These are phyloP conservation scores for Carterocephalus palaemon DNA, from an alignment of 2,888 invertebrate species.

Conservation along the genomic window DNA sequence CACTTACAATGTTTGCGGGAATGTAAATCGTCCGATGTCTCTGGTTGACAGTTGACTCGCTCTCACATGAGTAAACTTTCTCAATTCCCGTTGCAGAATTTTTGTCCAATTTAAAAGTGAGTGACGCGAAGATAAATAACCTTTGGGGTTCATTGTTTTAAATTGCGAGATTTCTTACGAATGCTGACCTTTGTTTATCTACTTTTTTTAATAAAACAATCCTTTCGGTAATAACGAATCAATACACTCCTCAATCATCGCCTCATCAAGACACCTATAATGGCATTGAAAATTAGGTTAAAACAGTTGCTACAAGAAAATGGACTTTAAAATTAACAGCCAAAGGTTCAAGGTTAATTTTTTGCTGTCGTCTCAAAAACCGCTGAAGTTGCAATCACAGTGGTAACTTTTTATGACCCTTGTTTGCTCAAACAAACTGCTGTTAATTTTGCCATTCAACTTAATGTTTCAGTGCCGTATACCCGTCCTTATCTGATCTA, in stretches of 20 bases:
- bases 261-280: constrained; percentile 18
- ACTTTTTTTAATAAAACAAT: constrained; percentile 7
- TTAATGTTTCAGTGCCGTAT: constrained; percentile 48
- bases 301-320: background rate
- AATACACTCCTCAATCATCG: constrained; percentile 19
- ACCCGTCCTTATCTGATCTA: constrained; percentile 37
- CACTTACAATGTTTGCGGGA: background rate
- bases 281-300: constrained; percentile 17
- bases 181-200: constrained; percentile 13
- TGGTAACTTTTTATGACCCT: constrained; percentile 29
- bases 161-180: constrained; percentile 13
- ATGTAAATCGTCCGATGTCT: constrained; percentile 2
- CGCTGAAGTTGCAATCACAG: constrained; percentile 15
- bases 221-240: constrained; percentile 14
- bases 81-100: constrained; percentile 19
- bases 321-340: background rate
- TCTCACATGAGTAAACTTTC: constrained; percentile 18
- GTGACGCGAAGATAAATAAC: constrained; percentile 13
- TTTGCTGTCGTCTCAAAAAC: background rate
- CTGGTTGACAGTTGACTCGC: constrained; percentile 11
- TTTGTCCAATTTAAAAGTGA: constrained; percentile 22
- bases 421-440: constrained; percentile 62
- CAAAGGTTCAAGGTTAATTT: background rate
- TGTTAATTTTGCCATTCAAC: constrained; percentile 60
- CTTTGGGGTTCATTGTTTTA: constrained; percentile 21